Base-by-base conservation (phyloP, 2,797 vertebrate genomes). In the Urophycis tenuis region DNA sequence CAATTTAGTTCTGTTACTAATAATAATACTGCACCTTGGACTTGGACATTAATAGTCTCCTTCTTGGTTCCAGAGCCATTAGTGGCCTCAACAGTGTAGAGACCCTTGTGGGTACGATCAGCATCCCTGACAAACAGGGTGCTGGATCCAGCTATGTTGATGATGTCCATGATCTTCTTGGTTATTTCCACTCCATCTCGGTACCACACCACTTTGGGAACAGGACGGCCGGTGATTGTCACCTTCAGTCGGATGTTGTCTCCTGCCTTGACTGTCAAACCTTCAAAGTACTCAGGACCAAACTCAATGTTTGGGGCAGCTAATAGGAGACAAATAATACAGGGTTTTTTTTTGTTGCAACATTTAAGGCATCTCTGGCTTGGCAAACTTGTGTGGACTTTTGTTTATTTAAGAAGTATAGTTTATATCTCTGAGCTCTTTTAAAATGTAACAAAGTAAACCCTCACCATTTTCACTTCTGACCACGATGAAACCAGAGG, bases 281-380 rank as follows among this genome's bases (percentile, higher is more conserved):
- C 98, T 81, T 99, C 97, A 25, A 98, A 99, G 88, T 98, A 96
- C 81, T 99, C 96, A 19, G 95, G 91, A 19, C 96, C 96, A 93
- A 99, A 99, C 87, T 99, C 96, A 89, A 99, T 95, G 75, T 91
- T 94, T 88, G 98, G 97, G 91, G 92, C 0, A 89, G 97, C 98
- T 99, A 53, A 67, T 9, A 22, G 75, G 81, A 41, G 76, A 0
- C 22, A 12, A 12, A 33, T 4, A 67, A 29, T 67, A 10, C n/a
- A 64, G n/a, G 60, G 10, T 67, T 29, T 11, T 67, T 67, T 67
- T 25, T 9, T 29, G 29, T 67, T n/a, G n/a, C 60, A 67, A 60
- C 25, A 60, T 25, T 60, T 9, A n/a, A 60, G 17, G 8, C 7
- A 60, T 60, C 25, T 60, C 25, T 60, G 53, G 53, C 22, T n/a